phyloP scores from a whole-genome alignment of 2,113 vertebrate species.

The Pseudolaguvia tuberculata region DNA sequence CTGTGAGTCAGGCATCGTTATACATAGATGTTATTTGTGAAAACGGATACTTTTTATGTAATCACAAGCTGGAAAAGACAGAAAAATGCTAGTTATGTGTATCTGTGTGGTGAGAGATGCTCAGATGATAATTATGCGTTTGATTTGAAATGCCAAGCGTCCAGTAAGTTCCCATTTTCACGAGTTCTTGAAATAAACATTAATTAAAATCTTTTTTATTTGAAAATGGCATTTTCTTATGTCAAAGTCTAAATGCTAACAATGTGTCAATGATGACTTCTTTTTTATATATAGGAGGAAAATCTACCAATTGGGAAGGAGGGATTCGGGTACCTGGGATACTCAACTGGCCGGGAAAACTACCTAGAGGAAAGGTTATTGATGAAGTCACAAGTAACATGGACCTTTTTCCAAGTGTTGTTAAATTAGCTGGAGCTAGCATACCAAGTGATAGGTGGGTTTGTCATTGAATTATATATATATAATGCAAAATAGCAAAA shows the following conservation, averaged over 20 bases:
- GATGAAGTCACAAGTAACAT: conserved; percentile 84
- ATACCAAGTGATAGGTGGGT: conserved; percentile 77
- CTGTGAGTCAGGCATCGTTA: not conserved
- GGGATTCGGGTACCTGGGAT: conserved; percentile 84
- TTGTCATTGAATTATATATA: not conserved
- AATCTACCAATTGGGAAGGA: conserved; percentile 85
- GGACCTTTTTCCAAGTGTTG: conserved; percentile 82
- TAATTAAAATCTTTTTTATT: conserved; percentile 12
- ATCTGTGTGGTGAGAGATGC: not conserved
- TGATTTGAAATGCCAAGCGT: conserved; percentile 25
- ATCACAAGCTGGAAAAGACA: not conserved
- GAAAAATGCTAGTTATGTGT: not conserved
- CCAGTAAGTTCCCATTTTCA: conserved; percentile 1
- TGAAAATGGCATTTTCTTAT: not conserved
- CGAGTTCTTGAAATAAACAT: conserved; percentile 4
- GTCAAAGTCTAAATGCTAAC: conserved; percentile 6
- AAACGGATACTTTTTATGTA: not conserved
- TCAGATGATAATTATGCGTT: not conserved
- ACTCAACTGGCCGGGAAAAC: conserved; percentile 68
- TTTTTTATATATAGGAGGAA: conserved; percentile 71
- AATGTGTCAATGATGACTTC: not conserved
- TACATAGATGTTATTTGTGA: not conserved
- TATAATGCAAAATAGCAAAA: too few species aligned
- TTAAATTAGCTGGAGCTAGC: conserved; percentile 61
- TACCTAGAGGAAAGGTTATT: conserved; percentile 58